Percentiles rank a stretch among this genome's conserved stretches.
Evolutionary conservation across 2,113 vertebrate genomes (phyloP).

Genomic region (Nansenia antarctica): DNA sequence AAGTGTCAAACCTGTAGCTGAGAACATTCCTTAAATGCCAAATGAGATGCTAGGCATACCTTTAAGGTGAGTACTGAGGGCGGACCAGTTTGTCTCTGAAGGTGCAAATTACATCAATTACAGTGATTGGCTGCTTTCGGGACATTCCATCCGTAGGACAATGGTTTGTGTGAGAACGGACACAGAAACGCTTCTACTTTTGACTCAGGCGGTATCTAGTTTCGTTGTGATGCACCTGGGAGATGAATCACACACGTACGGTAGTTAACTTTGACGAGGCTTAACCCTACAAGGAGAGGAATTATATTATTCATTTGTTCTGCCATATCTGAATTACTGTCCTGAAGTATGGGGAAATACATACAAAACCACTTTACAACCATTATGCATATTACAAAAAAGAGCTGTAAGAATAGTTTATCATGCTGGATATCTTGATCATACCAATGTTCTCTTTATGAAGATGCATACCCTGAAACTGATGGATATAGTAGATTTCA

Average conservation of each 20-base stretch:
- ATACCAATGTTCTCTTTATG: background rate
- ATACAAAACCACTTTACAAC: no score
- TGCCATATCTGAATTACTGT: no score
- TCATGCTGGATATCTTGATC: no score
- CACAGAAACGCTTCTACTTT: background rate
- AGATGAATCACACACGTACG: slow-evolving; percentile 21
- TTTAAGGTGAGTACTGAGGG: background rate
- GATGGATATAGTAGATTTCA: background rate
- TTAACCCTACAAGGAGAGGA: background rate
- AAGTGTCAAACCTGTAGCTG: slow-evolving; percentile 29
- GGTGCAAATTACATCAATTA: slow-evolving; percentile 42
- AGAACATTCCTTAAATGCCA: slow-evolving; percentile 23
- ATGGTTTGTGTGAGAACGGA: background rate
- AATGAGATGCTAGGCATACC: slow-evolving; percentile 28
- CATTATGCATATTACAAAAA: no score
- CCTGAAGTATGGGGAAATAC: no score
- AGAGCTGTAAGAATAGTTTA: no score
- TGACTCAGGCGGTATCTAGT: background rate
- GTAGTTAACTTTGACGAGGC: background rate
- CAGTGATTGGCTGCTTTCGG: background rate
- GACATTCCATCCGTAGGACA: slow-evolving; percentile 21
- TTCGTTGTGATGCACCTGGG: background rate
- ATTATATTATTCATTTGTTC: no score
- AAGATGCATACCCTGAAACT: background rate
- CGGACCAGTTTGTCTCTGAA: slow-evolving; percentile 32